Evolutionary conservation across 2,797 vertebrate genomes (phyloP).

Genomic region (Lates japonicus): DNA sequence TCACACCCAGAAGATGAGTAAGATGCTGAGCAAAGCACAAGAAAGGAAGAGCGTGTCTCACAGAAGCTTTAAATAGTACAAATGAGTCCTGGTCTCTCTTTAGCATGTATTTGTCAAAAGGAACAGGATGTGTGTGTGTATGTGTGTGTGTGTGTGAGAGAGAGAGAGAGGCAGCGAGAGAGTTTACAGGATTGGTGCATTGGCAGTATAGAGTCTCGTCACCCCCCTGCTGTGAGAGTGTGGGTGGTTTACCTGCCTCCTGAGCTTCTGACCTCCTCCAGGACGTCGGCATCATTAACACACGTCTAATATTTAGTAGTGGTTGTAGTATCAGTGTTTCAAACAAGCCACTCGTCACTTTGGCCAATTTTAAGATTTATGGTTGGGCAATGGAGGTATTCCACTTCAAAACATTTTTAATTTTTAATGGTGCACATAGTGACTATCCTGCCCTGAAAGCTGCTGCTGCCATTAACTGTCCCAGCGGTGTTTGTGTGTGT

Average conservation of each 20-base stretch:
- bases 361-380: background rate
- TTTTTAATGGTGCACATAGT: background rate
- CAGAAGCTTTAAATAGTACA: slow-evolving; percentile 69
- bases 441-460: background rate
- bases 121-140: slow-evolving; percentile 66
- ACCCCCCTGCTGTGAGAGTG: background rate
- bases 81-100: slow-evolving; percentile 60
- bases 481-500: background rate
- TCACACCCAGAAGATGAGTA: slow-evolving; percentile 43
- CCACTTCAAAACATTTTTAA: background rate
- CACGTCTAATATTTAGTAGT: background rate
- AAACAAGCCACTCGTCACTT: background rate
- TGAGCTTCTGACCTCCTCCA: background rate
- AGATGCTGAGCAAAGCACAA: slow-evolving; percentile 31
- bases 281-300: background rate
- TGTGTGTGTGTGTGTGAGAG: slow-evolving; percentile 30
- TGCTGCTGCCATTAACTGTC: background rate
- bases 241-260: background rate
- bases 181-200: slow-evolving; percentile 27
- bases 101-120: slow-evolving; percentile 67
- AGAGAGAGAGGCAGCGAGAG: background rate
- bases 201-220: slow-evolving; percentile 10
- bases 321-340: background rate
- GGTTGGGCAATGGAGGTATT: background rate
- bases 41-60: slow-evolving; percentile 54